Base-by-base conservation (phyloP, 2,797 vertebrate genomes). In the Peromyscus aztecus region DNA sequence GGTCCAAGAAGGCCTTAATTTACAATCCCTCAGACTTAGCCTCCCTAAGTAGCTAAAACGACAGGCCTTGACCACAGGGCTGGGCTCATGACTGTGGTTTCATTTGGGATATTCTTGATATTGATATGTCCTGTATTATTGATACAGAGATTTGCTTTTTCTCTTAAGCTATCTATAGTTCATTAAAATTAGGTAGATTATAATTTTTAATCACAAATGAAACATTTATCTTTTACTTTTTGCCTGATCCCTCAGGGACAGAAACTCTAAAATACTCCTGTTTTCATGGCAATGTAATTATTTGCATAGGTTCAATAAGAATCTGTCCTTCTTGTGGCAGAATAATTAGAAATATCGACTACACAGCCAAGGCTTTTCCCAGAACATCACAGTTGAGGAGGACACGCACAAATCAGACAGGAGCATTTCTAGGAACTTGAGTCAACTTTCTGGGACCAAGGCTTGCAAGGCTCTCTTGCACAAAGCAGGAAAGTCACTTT, bases 281-380 rank as follows among this genome's bases (percentile, higher is more conserved):
- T 86, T 95, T 92, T 94, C 29, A 67, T 81, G 75, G 21, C n/a
- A 82, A 85, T 43, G 84, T 75, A 95, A 95, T 90, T 92, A 91
- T 67, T 91, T 96, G 5, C 61, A 82, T 59, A 83, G 3, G 17
- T 87, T 94, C n/a, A 31, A 59, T 61, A 88, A 63, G 86, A 92
- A 84, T 87, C n/a, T 94, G 37, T 76, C 43, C 21, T 96, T 14
- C 46, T 90, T 94, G 3, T 95, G 90, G 90, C 76, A 97, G 55
- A 73, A 87, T 92, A 90, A 92, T 90, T 82, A 91, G 49, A 91
- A 94, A 94, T 71, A 89, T 52, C 89, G 63, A 86, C 83, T 83
- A 23, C 76, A 71, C 65, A 84, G 27, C 19, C 19, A 73, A 96
- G 59, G 9, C 11, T 93, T 84, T 94, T n/a, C 71, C 16, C 82